Evolutionary conservation across 2,888 invertebrate species (phyloP).

Genomic region (Phortica okadai): DNA sequence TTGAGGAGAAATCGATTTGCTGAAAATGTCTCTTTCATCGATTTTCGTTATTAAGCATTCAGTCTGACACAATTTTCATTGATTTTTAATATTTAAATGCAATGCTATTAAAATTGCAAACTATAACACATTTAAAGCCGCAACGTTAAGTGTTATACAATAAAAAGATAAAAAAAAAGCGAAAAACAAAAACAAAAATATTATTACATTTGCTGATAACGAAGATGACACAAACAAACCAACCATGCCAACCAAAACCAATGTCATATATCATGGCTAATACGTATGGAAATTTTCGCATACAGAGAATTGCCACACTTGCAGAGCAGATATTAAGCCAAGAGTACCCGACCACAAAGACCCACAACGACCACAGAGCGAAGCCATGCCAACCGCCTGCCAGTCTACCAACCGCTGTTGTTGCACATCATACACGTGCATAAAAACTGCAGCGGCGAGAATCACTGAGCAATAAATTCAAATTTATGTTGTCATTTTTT

Average conservation of each 20-base stretch:
- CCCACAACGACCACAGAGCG: too few species aligned
- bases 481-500: slow-evolving; percentile 64
- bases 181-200: not conserved
- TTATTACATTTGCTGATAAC: slow-evolving; percentile 8
- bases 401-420: too few species aligned
- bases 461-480: slow-evolving; percentile 65
- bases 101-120: not conserved
- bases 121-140: not conserved
- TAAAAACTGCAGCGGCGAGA: slow-evolving; percentile 47
- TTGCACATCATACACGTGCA: not conserved
- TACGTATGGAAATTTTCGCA: slow-evolving; percentile 16
- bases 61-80: not conserved
- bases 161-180: not conserved
- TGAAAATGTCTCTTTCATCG: not conserved
- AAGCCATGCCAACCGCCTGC: too few species aligned
- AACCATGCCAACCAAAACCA: not conserved
- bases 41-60: not conserved
- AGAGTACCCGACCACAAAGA: too few species aligned
- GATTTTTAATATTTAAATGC: not conserved
- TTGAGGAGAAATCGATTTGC: too few species aligned
- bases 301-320: not conserved
- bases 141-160: not conserved
- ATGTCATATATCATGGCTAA: slow-evolving; percentile 19
- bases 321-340: too few species aligned
- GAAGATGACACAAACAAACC: not conserved